A percentile compares a stretch with the other conserved stretches of the same genome.
Conservation (phyloP, 2,113 vertebrate genomes). For the Brachypteracias leptosomus region DNA sequence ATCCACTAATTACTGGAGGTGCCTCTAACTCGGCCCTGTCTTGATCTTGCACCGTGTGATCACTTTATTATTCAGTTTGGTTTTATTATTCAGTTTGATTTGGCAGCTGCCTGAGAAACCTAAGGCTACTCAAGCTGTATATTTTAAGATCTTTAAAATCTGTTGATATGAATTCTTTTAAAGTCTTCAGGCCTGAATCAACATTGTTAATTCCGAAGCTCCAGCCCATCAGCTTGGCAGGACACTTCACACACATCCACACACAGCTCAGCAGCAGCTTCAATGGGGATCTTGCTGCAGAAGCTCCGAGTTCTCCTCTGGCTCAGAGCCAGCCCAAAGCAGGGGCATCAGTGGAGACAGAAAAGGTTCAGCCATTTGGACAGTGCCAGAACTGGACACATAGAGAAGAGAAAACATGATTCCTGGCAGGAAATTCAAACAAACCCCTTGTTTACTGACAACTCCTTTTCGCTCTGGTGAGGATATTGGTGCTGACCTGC, state of each 20-base stretch:
- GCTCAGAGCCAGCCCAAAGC: not conserved
- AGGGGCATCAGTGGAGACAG: not conserved
- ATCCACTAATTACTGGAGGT: slow-evolving; percentile 72
- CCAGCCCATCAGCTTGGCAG: slow-evolving; percentile 35
- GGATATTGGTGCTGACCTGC: not conserved
- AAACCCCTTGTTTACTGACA: not conserved
- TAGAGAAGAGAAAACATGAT: not conserved
- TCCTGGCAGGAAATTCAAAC: not conserved
- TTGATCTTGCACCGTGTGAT: slow-evolving; percentile 67
- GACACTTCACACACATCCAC: not conserved
- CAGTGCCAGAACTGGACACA: not conserved
- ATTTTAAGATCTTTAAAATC: slow-evolving; percentile 75
- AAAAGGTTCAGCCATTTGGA: not conserved
- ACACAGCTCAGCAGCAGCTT: not conserved
- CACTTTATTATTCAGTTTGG: slow-evolving; percentile 72
- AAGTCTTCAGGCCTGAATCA: slow-evolving; percentile 69
- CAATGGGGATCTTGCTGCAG: not conserved
- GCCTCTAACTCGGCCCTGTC: slow-evolving; percentile 63
- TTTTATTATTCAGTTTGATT: slow-evolving; percentile 81
- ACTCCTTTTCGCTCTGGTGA: not conserved
- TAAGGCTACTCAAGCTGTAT: slow-evolving; percentile 72
- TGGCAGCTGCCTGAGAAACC: slow-evolving; percentile 70
- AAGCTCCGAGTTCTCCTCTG: not conserved
- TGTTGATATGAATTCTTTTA: slow-evolving; percentile 71
- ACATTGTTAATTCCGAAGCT: slow-evolving; percentile 70